These are phyloP conservation scores for Andrena chrysosceles DNA, from an alignment of 2,888 invertebrate genomes.

Conservation along the genomic window DNA sequence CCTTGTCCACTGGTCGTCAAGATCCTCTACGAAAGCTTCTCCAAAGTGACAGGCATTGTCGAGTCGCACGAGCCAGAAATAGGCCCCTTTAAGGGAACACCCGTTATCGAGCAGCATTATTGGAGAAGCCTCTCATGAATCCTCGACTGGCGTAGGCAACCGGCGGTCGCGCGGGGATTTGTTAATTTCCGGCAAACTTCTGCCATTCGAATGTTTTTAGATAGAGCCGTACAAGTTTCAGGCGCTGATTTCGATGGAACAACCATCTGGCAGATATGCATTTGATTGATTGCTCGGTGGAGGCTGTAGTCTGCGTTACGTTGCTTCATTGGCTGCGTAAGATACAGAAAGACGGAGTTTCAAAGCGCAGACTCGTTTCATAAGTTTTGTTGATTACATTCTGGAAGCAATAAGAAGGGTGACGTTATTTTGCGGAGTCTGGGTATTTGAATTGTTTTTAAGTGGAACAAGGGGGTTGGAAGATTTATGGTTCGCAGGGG, in stretches of 20 bases:
- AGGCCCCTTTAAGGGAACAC: slow-evolving; percentile 23
- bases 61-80: slow-evolving; percentile 43
- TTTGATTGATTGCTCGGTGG: not conserved
- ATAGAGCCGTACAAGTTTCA: not conserved
- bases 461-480: not conserved
- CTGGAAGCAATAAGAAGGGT: no score
- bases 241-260: not conserved
- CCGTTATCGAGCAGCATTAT: slow-evolving; percentile 21
- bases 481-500: no score
- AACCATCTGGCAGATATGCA: not conserved
- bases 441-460: not conserved
- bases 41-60: slow-evolving; percentile 49
- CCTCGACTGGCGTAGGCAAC: not conserved
- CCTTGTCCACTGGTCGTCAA: slow-evolving; percentile 5
- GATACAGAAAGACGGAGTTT: not conserved
- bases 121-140: slow-evolving; percentile 6
- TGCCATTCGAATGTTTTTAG: slow-evolving; percentile 5
- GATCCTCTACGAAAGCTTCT: slow-evolving; percentile 33
- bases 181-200: slow-evolving; percentile 35
- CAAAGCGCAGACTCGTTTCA: no score
- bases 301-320: not conserved
- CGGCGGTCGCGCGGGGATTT: slow-evolving; percentile 15
- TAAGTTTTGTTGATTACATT: no score
- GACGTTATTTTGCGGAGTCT: no score
- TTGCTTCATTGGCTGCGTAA: not conserved